A percentile compares a stretch with the other conserved stretches of the same genome.
These are phyloP conservation scores for Mellilla xanthometata DNA, from an alignment of 2,888 invertebrate genomes.

Conservation along the genomic window DNA sequence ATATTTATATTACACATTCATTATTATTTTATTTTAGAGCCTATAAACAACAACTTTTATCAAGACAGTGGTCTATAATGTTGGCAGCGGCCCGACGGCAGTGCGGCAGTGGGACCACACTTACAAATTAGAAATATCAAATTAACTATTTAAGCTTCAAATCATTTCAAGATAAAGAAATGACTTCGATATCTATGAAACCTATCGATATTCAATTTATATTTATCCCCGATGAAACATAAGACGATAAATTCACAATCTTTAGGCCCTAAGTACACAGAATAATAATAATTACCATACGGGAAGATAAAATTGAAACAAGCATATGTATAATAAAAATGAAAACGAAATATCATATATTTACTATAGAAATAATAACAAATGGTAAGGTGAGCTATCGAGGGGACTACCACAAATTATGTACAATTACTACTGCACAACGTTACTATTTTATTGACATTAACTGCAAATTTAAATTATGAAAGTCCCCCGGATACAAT, in stretches of 20 bases:
- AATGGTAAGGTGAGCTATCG: slow-evolving; percentile 36
- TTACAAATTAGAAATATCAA: too few relatives aligned
- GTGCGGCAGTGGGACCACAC: too few relatives aligned
- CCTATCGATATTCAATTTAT: slow-evolving; percentile 54
- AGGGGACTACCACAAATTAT: slow-evolving; percentile 22
- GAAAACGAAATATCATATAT: slow-evolving; percentile 45
- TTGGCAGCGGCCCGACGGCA: slow-evolving; percentile 35
- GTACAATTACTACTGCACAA: neutral
- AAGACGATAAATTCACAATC: slow-evolving; percentile 52
- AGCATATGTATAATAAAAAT: slow-evolving; percentile 31
- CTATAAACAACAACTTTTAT: slow-evolving; percentile 71
- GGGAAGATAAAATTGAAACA: slow-evolving; percentile 50
- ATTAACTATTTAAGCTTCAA: too few relatives aligned
- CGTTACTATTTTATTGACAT: too few relatives aligned
- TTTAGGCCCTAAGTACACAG: slow-evolving; percentile 73
- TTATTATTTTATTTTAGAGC: slow-evolving; percentile 62
- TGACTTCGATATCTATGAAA: slow-evolving; percentile 55
- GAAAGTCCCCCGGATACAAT: neutral
- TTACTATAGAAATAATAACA: slow-evolving; percentile 52
- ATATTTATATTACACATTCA: slow-evolving; percentile 81
- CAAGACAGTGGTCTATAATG: slow-evolving; percentile 50
- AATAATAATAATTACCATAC: slow-evolving; percentile 45
- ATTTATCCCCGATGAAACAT: slow-evolving; percentile 54
- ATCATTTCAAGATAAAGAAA: too few relatives aligned
- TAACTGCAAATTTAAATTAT: too few relatives aligned